phyloP scores from a whole-genome alignment of 2,888 invertebrate genomes.

The Suillia variegata region DNA sequence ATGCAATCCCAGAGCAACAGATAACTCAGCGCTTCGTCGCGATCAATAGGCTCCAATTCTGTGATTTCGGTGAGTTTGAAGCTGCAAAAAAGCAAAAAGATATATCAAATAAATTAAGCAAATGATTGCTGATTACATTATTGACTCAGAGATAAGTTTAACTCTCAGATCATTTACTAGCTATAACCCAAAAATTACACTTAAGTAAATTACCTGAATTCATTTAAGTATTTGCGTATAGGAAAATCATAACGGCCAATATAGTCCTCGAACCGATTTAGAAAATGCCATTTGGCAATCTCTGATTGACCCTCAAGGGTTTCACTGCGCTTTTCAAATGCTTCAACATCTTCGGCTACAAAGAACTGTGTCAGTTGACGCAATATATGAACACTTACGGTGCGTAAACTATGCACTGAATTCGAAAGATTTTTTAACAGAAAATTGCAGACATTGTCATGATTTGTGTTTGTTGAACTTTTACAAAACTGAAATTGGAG shows the following conservation, averaged over 20 bases:
- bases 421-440: conserved; percentile 50
- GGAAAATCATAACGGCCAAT: conserved; percentile 47
- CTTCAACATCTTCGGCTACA: conserved; percentile 51
- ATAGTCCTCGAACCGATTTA: conserved; percentile 52
- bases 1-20: conserved; percentile 75
- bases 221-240: conserved; percentile 49
- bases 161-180: too few species aligned
- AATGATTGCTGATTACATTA: too few species aligned
- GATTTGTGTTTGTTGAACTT: conserved; percentile 39
- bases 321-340: conserved; percentile 47
- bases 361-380: conserved; percentile 47
- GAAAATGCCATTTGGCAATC: conserved; percentile 50
- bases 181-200: neutral
- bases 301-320: conserved; percentile 34
- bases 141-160: too few species aligned
- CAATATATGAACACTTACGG: conserved; percentile 45
- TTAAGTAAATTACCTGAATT: conserved; percentile 47
- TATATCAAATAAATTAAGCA: neutral
- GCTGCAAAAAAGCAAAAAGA: conserved; percentile 29
- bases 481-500: conserved; percentile 45
- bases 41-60: conserved; percentile 46
- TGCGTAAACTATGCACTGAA: conserved; percentile 42
- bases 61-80: conserved; percentile 56
- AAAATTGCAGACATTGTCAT: conserved; percentile 52
- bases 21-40: conserved; percentile 66